Evolutionary conservation across 2,113 vertebrate species (phyloP).

Genomic region (Pollimyrus isidori): DNA sequence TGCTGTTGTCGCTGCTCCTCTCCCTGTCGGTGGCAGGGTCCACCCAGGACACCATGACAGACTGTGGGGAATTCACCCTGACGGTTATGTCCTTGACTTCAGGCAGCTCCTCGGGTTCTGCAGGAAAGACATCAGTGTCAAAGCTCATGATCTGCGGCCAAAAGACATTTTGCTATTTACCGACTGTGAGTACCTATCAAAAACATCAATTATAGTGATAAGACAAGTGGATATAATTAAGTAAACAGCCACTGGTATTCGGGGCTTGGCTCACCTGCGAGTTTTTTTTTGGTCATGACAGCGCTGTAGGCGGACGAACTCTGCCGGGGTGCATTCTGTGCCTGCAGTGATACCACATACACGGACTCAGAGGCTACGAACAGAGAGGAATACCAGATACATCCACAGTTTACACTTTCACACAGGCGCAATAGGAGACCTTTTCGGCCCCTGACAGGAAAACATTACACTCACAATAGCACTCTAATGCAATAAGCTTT

Average conservation of each 20-base stretch:
- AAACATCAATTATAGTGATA: background rate
- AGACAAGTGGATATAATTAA: background rate
- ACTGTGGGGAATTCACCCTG: slow-evolving; percentile 90
- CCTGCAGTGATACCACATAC: slow-evolving; percentile 88
- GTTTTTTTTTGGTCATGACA: slow-evolving; percentile 65
- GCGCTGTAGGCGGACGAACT: slow-evolving; percentile 71
- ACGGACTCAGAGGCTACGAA: slow-evolving; percentile 87
- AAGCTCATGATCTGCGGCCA: background rate
- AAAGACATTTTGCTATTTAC: background rate
- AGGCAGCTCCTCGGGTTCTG: slow-evolving; percentile 76
- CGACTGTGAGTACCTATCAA: background rate
- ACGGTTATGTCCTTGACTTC: slow-evolving; percentile 76
- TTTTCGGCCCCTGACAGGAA: slow-evolving; percentile 8
- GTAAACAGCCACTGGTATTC: background rate
- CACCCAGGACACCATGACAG: slow-evolving; percentile 86
- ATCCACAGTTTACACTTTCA: slow-evolving; percentile 37
- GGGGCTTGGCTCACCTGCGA: slow-evolving; percentile 46
- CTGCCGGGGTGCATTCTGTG: slow-evolving; percentile 67
- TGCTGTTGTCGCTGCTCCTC: slow-evolving; percentile 52
- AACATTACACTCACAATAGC: background rate
- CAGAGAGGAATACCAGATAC: slow-evolving; percentile 60
- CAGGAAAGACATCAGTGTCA: slow-evolving; percentile 25
- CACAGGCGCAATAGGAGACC: slow-evolving; percentile 6
- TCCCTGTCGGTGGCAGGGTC: slow-evolving; percentile 78
- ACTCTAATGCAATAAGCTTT: background rate